These are phyloP conservation scores for Nomada goodeniana DNA, from an alignment of 2,888 invertebrate genomes.

Conservation along the genomic window DNA sequence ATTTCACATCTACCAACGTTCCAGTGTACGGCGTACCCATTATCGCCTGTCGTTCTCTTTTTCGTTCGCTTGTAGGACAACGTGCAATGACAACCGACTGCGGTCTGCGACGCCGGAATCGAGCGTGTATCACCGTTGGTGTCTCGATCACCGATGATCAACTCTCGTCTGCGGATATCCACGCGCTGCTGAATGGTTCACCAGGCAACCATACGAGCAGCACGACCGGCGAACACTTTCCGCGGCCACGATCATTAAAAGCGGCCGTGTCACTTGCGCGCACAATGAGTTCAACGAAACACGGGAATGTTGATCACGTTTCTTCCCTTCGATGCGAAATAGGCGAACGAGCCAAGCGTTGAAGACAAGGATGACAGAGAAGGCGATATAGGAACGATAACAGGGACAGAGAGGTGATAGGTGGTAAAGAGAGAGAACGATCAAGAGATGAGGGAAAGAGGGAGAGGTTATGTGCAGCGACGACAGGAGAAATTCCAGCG, in stretches of 20 bases:
- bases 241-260: slow-evolving; percentile 51
- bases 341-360: slow-evolving; percentile 36
- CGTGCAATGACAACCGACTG: not conserved
- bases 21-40: slow-evolving; percentile 12
- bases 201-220: not conserved
- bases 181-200: slow-evolving; percentile 6
- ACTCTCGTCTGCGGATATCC: slow-evolving; percentile 23
- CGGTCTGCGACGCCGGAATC: not conserved
- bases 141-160: slow-evolving; percentile 24
- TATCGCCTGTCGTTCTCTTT: not conserved
- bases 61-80: slow-evolving; percentile 8
- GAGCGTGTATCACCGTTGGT: slow-evolving; percentile 1
- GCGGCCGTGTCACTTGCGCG: slow-evolving; percentile 50
- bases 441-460: slow-evolving; percentile 21
- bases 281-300: slow-evolving; percentile 60
- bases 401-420: slow-evolving; percentile 28
- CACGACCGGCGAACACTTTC: slow-evolving; percentile 29
- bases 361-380: slow-evolving; percentile 31
- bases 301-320: slow-evolving; percentile 61
- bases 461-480: slow-evolving; percentile 54
- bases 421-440: slow-evolving; percentile 28
- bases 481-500: slow-evolving; percentile 64
- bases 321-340: slow-evolving; percentile 57
- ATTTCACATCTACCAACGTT: slow-evolving; percentile 28
- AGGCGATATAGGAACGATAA: slow-evolving; percentile 29